Evolutionary conservation across 2,113 vertebrate species (phyloP).

Genomic region (Ascaphus truei): DNA sequence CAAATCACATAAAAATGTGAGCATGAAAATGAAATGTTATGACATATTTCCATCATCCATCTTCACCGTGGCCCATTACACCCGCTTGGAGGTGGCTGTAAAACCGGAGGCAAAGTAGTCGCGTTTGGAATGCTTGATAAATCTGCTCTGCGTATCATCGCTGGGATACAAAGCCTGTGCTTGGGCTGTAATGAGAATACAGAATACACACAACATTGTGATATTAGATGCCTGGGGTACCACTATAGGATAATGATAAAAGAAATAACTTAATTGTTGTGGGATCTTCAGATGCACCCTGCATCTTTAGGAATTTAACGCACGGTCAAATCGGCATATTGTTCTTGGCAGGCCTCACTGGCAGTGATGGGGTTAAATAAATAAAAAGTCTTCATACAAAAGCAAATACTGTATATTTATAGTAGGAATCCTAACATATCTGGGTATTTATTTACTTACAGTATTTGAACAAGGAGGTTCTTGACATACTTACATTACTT

Average conservation of each 20-base stretch:
- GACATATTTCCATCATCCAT: background rate
- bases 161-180: background rate
- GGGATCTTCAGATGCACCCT: background rate
- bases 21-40: background rate
- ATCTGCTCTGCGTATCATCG: background rate
- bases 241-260: background rate
- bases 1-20: no score
- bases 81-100: background rate
- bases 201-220: background rate
- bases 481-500: no score
- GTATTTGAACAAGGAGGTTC: no score
- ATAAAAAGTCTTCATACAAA: no score
- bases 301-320: no score
- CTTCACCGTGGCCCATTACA: background rate
- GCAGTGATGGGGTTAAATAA: no score
- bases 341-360: background rate
- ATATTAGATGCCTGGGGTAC: background rate
- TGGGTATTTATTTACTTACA: no score
- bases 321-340: no score
- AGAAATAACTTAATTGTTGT: background rate
- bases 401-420: no score
- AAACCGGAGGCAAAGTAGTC: background rate
- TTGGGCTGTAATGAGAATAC: background rate
- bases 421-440: no score
- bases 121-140: background rate